A percentile compares a stretch with the other conserved stretches of the same genome.
Conservation (phyloP, 2,888 invertebrate species). For the Stegana nigrithorax region DNA sequence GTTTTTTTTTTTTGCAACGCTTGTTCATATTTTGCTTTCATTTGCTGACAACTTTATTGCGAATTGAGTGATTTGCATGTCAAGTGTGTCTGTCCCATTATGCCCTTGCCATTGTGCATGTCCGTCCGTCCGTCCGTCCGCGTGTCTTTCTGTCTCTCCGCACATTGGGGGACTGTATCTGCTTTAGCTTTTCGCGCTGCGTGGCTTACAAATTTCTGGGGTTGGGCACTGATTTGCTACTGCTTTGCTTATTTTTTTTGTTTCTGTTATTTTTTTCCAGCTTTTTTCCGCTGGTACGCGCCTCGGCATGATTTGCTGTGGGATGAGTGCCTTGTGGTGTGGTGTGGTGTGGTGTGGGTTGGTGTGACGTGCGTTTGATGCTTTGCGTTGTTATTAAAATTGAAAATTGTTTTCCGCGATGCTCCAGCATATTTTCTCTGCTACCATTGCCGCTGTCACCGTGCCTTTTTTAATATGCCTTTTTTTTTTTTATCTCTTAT, state of each 20-base stretch:
- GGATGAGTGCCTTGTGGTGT: no score
- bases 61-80: slow-evolving; percentile 33
- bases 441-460: not conserved
- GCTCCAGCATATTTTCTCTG: not conserved
- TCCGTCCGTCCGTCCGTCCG: slow-evolving; percentile 12
- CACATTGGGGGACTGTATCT: no score
- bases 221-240: no score
- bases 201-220: no score
- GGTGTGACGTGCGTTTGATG: not conserved
- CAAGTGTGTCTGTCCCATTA: slow-evolving; percentile 1
- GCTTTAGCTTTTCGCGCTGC: no score
- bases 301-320: no score
- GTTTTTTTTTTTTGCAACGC: slow-evolving; percentile 19
- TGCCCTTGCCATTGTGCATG: slow-evolving; percentile 16
- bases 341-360: not conserved
- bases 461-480: no score
- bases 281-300: not conserved
- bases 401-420: slow-evolving; percentile 22
- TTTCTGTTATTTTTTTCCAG: no score
- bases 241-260: no score
- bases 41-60: slow-evolving; percentile 46
- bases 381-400: slow-evolving; percentile 12
- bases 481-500: no score
- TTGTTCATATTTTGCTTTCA: slow-evolving; percentile 25
- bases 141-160: not conserved